Base-by-base conservation (phyloP, 1,140 invertebrate species). In the Luehdorfia chinensis region DNA sequence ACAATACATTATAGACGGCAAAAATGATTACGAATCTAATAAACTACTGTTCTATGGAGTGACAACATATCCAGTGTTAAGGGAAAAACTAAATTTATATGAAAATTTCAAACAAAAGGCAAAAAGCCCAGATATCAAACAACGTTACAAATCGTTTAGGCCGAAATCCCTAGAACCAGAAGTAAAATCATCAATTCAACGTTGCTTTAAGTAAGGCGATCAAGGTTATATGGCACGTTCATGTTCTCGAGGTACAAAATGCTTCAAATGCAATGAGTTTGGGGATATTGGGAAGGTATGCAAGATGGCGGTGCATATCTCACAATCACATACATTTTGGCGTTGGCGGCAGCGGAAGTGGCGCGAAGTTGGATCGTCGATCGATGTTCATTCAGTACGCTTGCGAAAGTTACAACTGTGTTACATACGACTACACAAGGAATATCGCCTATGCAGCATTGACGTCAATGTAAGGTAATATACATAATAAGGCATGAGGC, bases 1-100 rank as follows among this genome's bases (percentile, higher is more conserved):
- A 15, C 41, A 60, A 41, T 60, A 60, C 13, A 60, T 60, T 0
- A 25, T 63, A 3, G 54, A 62, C 11, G 59, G 59, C 11, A 55
- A 58, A 41, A 1, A 31, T 7, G 50, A 62, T 21, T 14, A 39
- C 5, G 50, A 58, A n/a, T n/a, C 3, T 1, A 48, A 52, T 31
- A 62, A 62, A 33, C 14, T 48, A 2, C 47, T 62, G 9, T 15
- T 58, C 1, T 57, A 57, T 25, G 48, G 50, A 0, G 37, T 36
- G 0, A 52, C 46, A 0, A 50, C 23, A 1, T 56, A 56, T 32
- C 2, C 14, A 3, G 45, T 45, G 1, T 19, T 60, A 2, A 52
- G 43, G 31, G 52, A 60, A 23, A 55, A 55, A 13, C 13, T 55
- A 2, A 44, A 37, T 9, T 13, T 51, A 1, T 51, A 56, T 15